phyloP scores from a whole-genome alignment of 37 sponge, comb jelly and placozoan species.

The Amphimedon queenslandica region DNA sequence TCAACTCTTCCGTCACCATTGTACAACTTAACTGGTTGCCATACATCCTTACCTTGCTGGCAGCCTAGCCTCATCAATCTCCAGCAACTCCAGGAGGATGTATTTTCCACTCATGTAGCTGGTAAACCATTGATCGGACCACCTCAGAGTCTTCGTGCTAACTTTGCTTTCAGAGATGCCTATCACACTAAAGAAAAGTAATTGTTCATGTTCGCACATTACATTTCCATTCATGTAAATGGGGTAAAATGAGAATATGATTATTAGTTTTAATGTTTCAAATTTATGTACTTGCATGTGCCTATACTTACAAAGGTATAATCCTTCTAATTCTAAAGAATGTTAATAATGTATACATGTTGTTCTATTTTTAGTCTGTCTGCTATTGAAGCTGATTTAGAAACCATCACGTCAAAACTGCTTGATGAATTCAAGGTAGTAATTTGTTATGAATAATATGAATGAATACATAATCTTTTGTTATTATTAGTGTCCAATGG shows the following conservation, averaged over 20 bases:
- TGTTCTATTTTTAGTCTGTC: slow-evolving; percentile 15
- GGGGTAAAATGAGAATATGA: too few relatives aligned
- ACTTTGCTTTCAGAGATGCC: slow-evolving; percentile 12
- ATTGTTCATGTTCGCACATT: too few relatives aligned
- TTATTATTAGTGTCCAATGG: slow-evolving; percentile 25
- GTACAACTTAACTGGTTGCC: neutral
- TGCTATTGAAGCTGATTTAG: slow-evolving; percentile 23
- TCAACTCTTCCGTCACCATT: neutral
- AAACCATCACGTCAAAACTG: slow-evolving; percentile 16
- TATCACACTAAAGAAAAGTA: slow-evolving; percentile 7
- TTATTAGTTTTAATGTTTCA: neutral
- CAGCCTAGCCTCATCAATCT: slow-evolving; percentile 33
- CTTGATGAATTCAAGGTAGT: slow-evolving; percentile 27
- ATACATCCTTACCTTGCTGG: slow-evolving; percentile 29
- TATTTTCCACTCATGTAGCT: slow-evolving; percentile 23
- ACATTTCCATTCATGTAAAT: too few relatives aligned
- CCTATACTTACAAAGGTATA: too few relatives aligned
- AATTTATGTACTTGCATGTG: neutral
- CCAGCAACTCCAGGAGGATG: slow-evolving; percentile 49
- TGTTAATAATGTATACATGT: too few relatives aligned
- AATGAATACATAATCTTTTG: neutral
- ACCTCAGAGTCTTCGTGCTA: neutral
- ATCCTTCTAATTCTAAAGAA: too few relatives aligned
- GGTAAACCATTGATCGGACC: slow-evolving; percentile 59
- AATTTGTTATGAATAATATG: neutral